Base-by-base conservation (phyloP, 2,797 vertebrate species). In the Podargus strigoides region DNA sequence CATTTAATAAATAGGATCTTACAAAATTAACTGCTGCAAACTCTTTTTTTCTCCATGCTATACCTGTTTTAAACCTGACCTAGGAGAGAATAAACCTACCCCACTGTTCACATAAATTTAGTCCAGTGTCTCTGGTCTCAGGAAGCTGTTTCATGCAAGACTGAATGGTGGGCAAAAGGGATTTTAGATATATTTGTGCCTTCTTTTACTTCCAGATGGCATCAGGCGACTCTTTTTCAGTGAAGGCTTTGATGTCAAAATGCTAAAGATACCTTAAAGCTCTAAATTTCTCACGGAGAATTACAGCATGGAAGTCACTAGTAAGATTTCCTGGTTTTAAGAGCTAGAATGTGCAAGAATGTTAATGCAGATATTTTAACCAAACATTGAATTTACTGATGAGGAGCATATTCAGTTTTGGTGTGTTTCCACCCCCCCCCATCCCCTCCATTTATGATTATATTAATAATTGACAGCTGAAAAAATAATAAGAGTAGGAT, bases 401-500 rank as follows among this genome's bases (percentile, higher is more conserved):
- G 36, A 86, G 27, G 7, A 58, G 6, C 2, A 10, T 32, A 7
- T 3, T 44, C 0, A 0, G 0, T 50, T 18, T 27, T 8, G 17
- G 18, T 50, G 3, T 7, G 0, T 16, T 27, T 52, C 22, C 30
- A 28, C 1, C 5, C 1, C 3, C 1, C 4, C 3, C 4, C 3
- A 42, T 1, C 4, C 3, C 4, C 3, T 47, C 24, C 23, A 6
- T 59, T 80, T 56, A n/a, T 59, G 6, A 44, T 15, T 36, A 3
- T 47, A 23, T 50, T 18, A 30, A 16, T 49, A 70, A 59, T 7
- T 69, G 37, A n/a, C 18, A 63, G 7, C 23, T 41, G 24, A 27
- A 50, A 72, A 41, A 56, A 1, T 2, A 36, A 14, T 12, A n/a
- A 36, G 2, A 24, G 12, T 8, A 62, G 3, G 3, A 34, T 72